A percentile compares a stretch with the other conserved stretches of the same genome.
phyloP scores from a whole-genome alignment of 2,888 invertebrate genomes.

The Synergus umbraculus region DNA sequence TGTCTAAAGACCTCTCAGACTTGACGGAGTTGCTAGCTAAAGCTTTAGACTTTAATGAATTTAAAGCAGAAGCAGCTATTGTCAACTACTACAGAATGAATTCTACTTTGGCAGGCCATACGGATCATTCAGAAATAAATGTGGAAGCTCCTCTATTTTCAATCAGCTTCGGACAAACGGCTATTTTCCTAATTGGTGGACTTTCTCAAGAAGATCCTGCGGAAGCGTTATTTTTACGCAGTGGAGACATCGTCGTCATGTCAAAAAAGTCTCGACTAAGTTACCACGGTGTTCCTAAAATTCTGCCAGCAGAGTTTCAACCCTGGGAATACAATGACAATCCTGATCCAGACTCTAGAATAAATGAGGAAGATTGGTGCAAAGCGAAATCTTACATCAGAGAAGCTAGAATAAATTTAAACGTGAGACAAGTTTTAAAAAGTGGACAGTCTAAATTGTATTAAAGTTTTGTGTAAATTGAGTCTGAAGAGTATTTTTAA shows the following conservation, averaged over 20 bases:
- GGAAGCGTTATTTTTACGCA: constrained; percentile 86
- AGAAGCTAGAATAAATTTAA: constrained; percentile 92
- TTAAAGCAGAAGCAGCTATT: constrained; percentile 94
- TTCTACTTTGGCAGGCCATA: constrained; percentile 95
- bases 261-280: constrained; percentile 88
- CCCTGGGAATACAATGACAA: constrained; percentile 78
- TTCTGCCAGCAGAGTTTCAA: constrained; percentile 80
- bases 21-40: constrained; percentile 83
- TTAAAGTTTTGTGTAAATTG: constrained; percentile 23
- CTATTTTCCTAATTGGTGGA: constrained; percentile 96
- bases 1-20: constrained; percentile 86
- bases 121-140: constrained; percentile 95
- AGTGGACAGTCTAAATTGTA: constrained; percentile 77
- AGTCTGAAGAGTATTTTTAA: not conserved
- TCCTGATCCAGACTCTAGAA: constrained; percentile 14
- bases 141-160: constrained; percentile 93
- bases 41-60: constrained; percentile 81
- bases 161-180: constrained; percentile 96
- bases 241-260: constrained; percentile 97
- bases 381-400: constrained; percentile 66
- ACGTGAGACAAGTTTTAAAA: constrained; percentile 92
- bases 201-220: constrained; percentile 83
- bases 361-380: constrained; percentile 63
- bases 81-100: constrained; percentile 97
- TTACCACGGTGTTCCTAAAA: constrained; percentile 96